These are phyloP conservation scores for Allacma fusca DNA, from an alignment of 2,888 invertebrate genomes.

Conservation along the genomic window DNA sequence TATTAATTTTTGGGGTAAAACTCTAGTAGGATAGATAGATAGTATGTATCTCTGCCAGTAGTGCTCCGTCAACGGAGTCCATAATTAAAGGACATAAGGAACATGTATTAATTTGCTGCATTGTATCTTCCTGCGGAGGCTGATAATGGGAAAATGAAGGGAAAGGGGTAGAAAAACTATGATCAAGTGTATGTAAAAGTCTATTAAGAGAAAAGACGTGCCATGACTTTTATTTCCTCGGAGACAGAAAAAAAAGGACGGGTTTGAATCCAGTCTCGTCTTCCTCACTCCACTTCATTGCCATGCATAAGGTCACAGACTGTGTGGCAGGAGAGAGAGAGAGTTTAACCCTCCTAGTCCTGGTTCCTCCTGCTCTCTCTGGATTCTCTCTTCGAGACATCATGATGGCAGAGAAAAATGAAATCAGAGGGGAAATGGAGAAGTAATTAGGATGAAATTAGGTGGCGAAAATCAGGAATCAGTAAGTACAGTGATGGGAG, in stretches of 20 bases:
- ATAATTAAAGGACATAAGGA: not conserved
- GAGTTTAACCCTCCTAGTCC: not conserved
- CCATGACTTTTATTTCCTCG: conserved; percentile 24
- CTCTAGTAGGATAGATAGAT: too few relatives aligned
- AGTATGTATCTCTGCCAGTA: too few relatives aligned
- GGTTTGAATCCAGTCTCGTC: conserved; percentile 4
- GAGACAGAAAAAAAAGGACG: conserved; percentile 11
- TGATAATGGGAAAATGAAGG: conserved; percentile 2
- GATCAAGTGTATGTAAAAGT: conserved; percentile 11
- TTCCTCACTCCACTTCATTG: not conserved
- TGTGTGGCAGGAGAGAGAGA: not conserved
- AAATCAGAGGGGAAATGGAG: conserved; percentile 48
- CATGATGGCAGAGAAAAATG: conserved; percentile 46
- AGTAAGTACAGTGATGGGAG: not conserved
- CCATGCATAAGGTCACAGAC: not conserved
- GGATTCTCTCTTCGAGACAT: not conserved
- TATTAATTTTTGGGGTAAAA: too few relatives aligned
- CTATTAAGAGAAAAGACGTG: conserved; percentile 14
- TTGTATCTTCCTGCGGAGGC: not conserved
- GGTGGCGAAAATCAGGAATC: conserved; percentile 44
- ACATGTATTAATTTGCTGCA: conserved; percentile 11
- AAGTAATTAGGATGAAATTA: conserved; percentile 50
- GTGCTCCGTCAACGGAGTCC: not conserved
- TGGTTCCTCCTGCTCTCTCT: not conserved
- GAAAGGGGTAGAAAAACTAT: conserved; percentile 6